Evolutionary conservation across 2,888 invertebrate genomes (phyloP), one percentile per base, ranked within the genome.

Genomic region (Phalera bucephala): DNA sequence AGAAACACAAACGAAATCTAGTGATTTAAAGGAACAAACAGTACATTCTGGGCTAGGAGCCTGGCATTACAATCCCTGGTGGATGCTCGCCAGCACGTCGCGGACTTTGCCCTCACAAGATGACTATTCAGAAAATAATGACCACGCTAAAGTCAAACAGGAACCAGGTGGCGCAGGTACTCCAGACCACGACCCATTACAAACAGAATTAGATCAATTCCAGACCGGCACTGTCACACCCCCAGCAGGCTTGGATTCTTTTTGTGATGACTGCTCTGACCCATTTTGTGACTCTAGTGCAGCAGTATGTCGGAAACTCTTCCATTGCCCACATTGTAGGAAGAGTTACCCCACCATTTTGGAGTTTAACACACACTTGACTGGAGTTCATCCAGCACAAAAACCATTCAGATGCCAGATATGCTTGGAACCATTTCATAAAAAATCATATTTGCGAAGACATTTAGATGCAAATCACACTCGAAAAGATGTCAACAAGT

Each of bases 61-160:
- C 36, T 90, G 90, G 90, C 90, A 89, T 49, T 90, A 90, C 52
- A 90, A 90, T 40, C 90, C 90, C 14, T 90, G 90, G 90, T 90
- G 90, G 90, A 90, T 90, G 90, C 72, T 90, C 17, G 90, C 90
- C 11, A 80, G 90, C 46, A 90, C 90, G 1, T 90, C 90, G 5
- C 73, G 89, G 28, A 83, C 75, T 62, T 72, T 83, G 33, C 83
- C 86, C 2, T 79, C 85, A 1, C 89, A 89, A 46, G 86, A 88
- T 47, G 88, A 89, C 40, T 90, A 76, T 56, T 77, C 83, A 13
- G 90, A 90, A 53, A 73, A 72, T 42, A 80, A 73, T 68, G 87
- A 89, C 30, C 80, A 85, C 56, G 60, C 82, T 15, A 90, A 87
- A 71, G 80, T 90, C 2, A 90, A 90, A 63, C 80, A 88, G 49